phyloP scores from a whole-genome alignment of 2,797 vertebrate species.

The Psittacula echo region DNA sequence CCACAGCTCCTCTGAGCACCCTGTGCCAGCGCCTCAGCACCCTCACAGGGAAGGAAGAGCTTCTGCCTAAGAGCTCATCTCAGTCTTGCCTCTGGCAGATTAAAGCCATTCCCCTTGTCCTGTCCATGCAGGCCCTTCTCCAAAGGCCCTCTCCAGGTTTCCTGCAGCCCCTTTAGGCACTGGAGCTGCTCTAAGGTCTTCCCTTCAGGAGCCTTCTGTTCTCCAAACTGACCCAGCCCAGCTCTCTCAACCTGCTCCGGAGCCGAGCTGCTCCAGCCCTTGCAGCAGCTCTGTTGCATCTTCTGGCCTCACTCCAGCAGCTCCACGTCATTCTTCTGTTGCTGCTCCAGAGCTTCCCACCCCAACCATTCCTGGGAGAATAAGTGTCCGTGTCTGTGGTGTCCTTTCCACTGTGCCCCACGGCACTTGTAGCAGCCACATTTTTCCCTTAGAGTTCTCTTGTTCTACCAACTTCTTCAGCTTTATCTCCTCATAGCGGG shows the following conservation, averaged over 20 bases:
- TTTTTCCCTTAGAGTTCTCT: neutral
- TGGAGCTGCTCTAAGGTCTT: too few relatives aligned
- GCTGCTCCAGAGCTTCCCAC: neutral
- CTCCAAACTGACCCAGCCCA: too few relatives aligned
- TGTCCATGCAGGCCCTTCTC: too few relatives aligned
- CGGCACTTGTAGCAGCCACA: rapidly evolving
- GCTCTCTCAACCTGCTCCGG: neutral
- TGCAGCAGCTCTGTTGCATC: neutral
- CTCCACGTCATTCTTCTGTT: neutral
- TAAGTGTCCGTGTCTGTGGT: rapidly evolving
- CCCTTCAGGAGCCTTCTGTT: too few relatives aligned
- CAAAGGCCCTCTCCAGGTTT: too few relatives aligned
- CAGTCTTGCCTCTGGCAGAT: too few relatives aligned
- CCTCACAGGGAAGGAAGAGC: too few relatives aligned
- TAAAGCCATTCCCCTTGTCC: too few relatives aligned
- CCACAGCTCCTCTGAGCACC: too few relatives aligned
- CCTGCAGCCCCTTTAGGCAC: too few relatives aligned
- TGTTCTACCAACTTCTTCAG: neutral
- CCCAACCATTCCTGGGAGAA: neutral
- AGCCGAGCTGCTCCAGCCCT: neutral
- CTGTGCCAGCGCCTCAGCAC: too few relatives aligned
- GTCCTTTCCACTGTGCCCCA: neutral
- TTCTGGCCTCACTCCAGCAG: neutral
- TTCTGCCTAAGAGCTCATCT: too few relatives aligned
- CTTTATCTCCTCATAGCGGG: neutral